Conservation (phyloP, 2,888 invertebrate species). For the Melipona bicolor region DNA sequence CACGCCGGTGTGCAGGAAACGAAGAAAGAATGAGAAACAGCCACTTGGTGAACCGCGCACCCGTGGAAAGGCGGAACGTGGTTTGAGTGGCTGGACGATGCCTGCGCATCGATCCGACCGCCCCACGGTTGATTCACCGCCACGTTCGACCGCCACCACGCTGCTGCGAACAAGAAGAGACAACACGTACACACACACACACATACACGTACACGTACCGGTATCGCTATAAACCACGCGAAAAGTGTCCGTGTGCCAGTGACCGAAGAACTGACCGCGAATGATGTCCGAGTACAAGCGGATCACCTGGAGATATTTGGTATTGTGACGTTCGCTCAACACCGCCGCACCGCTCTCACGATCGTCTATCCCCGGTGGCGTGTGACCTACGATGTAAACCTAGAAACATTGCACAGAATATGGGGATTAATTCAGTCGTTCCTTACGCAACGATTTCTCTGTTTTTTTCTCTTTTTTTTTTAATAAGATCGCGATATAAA, state of each 20-base stretch:
- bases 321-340: constrained; percentile 91
- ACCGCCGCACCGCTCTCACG: constrained; percentile 89
- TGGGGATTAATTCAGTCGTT: neutral
- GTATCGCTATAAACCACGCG: constrained; percentile 92
- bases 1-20: neutral
- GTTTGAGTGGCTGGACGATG: neutral
- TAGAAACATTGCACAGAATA: constrained; percentile 79
- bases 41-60: constrained; percentile 16
- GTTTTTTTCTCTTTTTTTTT: too few species aligned
- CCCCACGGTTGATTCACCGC: constrained; percentile 16
- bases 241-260: constrained; percentile 96
- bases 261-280: constrained; percentile 96
- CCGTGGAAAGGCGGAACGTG: constrained; percentile 28
- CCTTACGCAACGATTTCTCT: neutral
- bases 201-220: constrained; percentile 85
- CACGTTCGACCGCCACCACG: constrained; percentile 11
- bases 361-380: constrained; percentile 95
- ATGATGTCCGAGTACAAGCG: constrained; percentile 92
- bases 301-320: constrained; percentile 90
- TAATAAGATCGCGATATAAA: too few species aligned
- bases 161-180: constrained; percentile 6
- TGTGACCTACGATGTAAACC: constrained; percentile 96
- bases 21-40: neutral
- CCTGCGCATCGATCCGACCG: constrained; percentile 39
- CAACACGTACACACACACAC: neutral